Conservation (phyloP, 2,888 invertebrate species). For the Oscheius sp. region DNA sequence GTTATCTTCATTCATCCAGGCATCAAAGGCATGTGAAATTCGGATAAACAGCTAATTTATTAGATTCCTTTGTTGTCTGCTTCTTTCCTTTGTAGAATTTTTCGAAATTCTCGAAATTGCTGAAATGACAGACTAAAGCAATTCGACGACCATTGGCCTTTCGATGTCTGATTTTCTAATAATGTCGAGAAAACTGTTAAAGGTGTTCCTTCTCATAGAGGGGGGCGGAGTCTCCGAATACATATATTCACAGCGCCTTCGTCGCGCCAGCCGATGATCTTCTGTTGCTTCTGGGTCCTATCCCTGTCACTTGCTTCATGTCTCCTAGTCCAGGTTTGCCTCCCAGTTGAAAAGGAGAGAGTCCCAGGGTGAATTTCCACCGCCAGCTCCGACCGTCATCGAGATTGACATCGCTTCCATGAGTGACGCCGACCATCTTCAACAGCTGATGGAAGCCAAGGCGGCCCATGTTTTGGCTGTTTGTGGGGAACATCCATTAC, state of each 20-base stretch:
- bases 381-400: not conserved
- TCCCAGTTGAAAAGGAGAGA: not conserved
- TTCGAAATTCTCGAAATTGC: no score
- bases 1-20: no score
- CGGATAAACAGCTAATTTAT: no score
- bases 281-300: slow-evolving; percentile 11
- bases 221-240: not conserved
- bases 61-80: no score
- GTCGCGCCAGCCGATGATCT: slow-evolving; percentile 20
- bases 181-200: no score
- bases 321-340: slow-evolving; percentile 23
- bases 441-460: not conserved
- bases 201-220: no score
- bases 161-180: no score
- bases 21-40: no score
- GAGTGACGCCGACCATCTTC: not conserved
- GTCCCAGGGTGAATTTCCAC: not conserved
- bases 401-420: not conserved
- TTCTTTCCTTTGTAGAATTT: no score
- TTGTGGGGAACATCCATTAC: slow-evolving; percentile 28
- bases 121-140: no score
- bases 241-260: slow-evolving; percentile 11
- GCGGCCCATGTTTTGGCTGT: not conserved
- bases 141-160: no score
- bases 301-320: slow-evolving; percentile 2